Evolutionary conservation across 1,140 invertebrate species (phyloP).

Genomic region (Nasonia longicornis): DNA sequence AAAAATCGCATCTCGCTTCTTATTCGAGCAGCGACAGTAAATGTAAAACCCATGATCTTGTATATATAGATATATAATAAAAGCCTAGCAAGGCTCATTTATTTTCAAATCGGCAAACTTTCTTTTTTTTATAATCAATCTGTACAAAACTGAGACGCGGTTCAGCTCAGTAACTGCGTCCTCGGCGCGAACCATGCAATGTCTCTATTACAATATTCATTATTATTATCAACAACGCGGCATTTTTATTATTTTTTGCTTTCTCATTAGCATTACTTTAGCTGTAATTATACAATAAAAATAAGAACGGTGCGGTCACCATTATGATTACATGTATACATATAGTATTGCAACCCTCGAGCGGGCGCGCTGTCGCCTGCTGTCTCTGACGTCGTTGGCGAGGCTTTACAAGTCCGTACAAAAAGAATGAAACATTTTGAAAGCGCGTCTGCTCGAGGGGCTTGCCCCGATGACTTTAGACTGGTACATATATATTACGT

Average conservation of each 20-base stretch:
- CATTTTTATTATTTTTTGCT: background rate
- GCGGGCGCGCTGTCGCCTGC: background rate
- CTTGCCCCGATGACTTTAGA: background rate
- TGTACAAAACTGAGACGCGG: constrained; percentile 49
- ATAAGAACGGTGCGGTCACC: background rate
- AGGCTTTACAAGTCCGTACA: constrained; percentile 29
- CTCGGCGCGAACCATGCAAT: background rate
- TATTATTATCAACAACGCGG: constrained; percentile 1
- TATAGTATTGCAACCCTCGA: constrained; percentile 24
- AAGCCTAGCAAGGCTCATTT: constrained; percentile 45
- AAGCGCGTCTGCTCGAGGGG: constrained; percentile 24
- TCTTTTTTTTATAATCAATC: constrained; percentile 31
- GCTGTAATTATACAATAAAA: constrained; percentile 21
- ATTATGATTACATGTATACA: background rate
- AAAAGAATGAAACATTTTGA: constrained; percentile 25
- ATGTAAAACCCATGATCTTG: constrained; percentile 1
- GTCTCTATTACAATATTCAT: constrained; percentile 18
- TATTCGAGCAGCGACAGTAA: background rate
- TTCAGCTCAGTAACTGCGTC: background rate
- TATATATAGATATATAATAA: constrained; percentile 45
- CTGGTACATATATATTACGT: background rate
- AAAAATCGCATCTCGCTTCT: constrained; percentile 26
- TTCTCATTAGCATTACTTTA: background rate
- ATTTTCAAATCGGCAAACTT: constrained; percentile 45
- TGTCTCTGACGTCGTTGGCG: background rate